Conservation (phyloP, 2,888 invertebrate genomes). For the Ganaspis brasiliensis region DNA sequence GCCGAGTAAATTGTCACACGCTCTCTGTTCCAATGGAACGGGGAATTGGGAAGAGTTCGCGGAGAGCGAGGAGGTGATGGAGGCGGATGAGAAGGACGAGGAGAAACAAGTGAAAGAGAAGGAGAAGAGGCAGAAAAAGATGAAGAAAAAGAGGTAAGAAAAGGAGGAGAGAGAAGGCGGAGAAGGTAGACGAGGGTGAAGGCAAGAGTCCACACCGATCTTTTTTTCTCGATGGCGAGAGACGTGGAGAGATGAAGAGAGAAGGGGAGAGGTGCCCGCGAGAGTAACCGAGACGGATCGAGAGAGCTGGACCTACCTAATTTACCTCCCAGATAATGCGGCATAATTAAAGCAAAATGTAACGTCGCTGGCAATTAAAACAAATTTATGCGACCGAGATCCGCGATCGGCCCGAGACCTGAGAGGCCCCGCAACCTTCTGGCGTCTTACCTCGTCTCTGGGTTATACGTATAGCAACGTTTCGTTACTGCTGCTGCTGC, state of each 20-base stretch:
- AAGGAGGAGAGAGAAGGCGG: conserved; percentile 56
- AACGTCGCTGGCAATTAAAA: conserved; percentile 81
- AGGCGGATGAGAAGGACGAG: conserved; percentile 53
- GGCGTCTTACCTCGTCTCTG: conserved; percentile 59
- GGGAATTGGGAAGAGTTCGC: conserved; percentile 70
- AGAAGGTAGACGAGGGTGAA: conserved; percentile 70
- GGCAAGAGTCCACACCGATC: conserved; percentile 61
- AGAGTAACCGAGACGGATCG: conserved; percentile 64
- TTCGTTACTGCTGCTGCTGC: conserved; percentile 47
- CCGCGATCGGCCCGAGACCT: conserved; percentile 78
- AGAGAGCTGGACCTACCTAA: conserved; percentile 79
- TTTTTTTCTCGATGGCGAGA: conserved; percentile 58
- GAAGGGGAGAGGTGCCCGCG: conserved; percentile 40
- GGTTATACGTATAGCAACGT: conserved; percentile 50
- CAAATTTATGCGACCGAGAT: conserved; percentile 81
- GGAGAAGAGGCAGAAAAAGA: conserved; percentile 53
- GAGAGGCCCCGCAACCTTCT: conserved; percentile 65
- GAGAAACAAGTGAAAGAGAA: conserved; percentile 49
- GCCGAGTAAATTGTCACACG: conserved; percentile 81
- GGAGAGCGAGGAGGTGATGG: conserved; percentile 48
- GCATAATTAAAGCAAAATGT: conserved; percentile 81
- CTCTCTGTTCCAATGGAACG: conserved; percentile 73
- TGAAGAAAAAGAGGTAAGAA: conserved; percentile 46
- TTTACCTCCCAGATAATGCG: conserved; percentile 81
- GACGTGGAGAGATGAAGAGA: conserved; percentile 52